Base-by-base conservation (phyloP, 2,888 invertebrate genomes). In the Diploptera punctata region DNA sequence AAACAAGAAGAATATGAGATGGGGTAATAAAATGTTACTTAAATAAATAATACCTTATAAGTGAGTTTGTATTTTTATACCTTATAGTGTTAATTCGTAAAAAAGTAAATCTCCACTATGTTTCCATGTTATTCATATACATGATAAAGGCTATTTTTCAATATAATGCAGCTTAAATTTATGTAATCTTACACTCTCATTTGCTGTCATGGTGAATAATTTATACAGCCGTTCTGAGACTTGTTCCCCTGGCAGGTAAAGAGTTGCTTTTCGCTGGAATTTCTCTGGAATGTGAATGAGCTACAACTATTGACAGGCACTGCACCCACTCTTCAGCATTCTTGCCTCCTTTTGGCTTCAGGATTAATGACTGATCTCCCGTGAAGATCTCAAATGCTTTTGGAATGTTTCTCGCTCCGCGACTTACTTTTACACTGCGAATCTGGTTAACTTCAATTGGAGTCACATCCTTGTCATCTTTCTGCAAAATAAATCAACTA, bases 321-420 rank as follows among this genome's bases (percentile, higher is more conserved):
- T 97, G 97, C 60, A 97, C 95, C 96, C 98, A 98, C 82, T 97
- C 94, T 84, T 97, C 97, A 0, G 96, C 97, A 82, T 97, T 94
- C 83, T 94, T 95, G 57, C 95, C 94, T 81, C 96, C 95, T 83
- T 95, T 95, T 7, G 97, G 97, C 85, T 98, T 97, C 77, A 98
- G 88, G 79, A 97, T 94, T 77, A 96, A 90, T 10, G 94, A 94
- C 83, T 95, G 95, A 83, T 97, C 95, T 68, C 93, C 93, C 0
- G 97, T 97, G 85, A 97, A 98, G 79, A 98, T 97, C 86, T 98
- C 97, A 85, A 98, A 98, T 0, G 97, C 97, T 82, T 95, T 96
- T 24, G 97, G 97, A 79, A 97, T 95, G 84, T 95, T 95, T 69
- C 97, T 88, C 10, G 95, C 94, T 69, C 95, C 93, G 67, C 95